Base-by-base conservation (phyloP, 2,797 vertebrate species). In the Paramormyrops hopkinsi region DNA sequence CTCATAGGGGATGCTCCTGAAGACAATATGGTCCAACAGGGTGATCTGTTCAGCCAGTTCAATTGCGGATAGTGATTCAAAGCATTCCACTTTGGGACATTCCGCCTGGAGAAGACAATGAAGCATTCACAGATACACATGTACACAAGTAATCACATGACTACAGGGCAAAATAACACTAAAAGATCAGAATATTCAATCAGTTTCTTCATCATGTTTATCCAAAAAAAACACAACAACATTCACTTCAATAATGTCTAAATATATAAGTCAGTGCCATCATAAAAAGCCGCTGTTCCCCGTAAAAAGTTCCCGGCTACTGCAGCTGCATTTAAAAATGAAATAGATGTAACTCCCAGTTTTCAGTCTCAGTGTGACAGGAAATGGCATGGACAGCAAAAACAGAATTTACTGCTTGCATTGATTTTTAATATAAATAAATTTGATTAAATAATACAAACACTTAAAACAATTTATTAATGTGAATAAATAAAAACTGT, bases 1-100 rank as follows among this genome's bases (percentile, higher is more conserved):
- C 98, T 99, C 98, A 0, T 99, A 99, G 51, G 98, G 98, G 92
- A 99, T 99, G 95, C 97, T 98, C 93, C 98, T 96, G 96, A 99
- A 99, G 92, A 99, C 94, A 2, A 99, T 91, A 90, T 99, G 98
- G 94, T 99, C 98, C 91, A 99, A 94, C 83, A 99, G 97, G 19
- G 98, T 99, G 95, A 99, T 97, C 94, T 99, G 98, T 91, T 99
- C 98, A 0, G 98, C 98, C 92, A 99, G 94, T 94, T 99, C 98
- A 97, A 99, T 99, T 88, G 98, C 98, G 0, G 98, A 97, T 90
- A 99, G 94, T 3, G 96, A 97, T 95, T 99, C 97, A 88, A 99
- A 98, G 93, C 96, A 98, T 93, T 99, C 98, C 0, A 96, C 95
- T 93, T 97, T 98, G 0, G 94, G 95, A 92, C 96, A 97, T 89